phyloP scores from a whole-genome alignment of 2,113 vertebrate species.

The Sander vitreus region DNA sequence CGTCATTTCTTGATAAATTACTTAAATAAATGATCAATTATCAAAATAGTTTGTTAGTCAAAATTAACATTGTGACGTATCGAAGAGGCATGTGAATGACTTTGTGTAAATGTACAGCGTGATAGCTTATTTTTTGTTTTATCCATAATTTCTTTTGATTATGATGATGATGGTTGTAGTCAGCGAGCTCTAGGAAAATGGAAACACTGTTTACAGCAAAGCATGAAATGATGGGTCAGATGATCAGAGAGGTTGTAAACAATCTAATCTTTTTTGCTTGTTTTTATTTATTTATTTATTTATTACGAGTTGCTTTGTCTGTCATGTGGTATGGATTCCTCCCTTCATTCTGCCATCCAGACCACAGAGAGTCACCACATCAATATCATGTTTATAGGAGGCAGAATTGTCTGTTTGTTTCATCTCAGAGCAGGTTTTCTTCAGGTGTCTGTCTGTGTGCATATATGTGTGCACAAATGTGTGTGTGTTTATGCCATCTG shows the following conservation, averaged over 20 bases:
- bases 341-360: slow-evolving; percentile 21
- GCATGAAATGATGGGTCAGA: background rate
- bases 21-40: background rate
- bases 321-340: slow-evolving; percentile 28
- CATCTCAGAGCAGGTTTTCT: slow-evolving; percentile 25
- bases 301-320: slow-evolving; percentile 18
- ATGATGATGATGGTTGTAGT: background rate
- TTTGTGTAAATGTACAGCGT: background rate
- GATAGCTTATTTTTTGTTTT: background rate
- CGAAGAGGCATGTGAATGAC: background rate
- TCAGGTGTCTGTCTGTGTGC: slow-evolving; percentile 9
- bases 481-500: slow-evolving; percentile 14
- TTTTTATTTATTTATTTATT: slow-evolving; percentile 39
- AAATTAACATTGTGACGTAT: background rate
- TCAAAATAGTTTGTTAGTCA: background rate
- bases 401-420: slow-evolving; percentile 56
- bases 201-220: background rate
- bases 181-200: background rate
- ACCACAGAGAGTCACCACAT: slow-evolving; percentile 41
- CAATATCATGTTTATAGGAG: slow-evolving; percentile 52
- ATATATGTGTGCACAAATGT: slow-evolving; percentile 8
- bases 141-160: background rate
- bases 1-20: background rate
- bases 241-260: background rate
- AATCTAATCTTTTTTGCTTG: background rate